These are phyloP conservation scores for Drosophila sp. DNA, from an alignment of 1,140 invertebrate genomes.

Conservation along the genomic window DNA sequence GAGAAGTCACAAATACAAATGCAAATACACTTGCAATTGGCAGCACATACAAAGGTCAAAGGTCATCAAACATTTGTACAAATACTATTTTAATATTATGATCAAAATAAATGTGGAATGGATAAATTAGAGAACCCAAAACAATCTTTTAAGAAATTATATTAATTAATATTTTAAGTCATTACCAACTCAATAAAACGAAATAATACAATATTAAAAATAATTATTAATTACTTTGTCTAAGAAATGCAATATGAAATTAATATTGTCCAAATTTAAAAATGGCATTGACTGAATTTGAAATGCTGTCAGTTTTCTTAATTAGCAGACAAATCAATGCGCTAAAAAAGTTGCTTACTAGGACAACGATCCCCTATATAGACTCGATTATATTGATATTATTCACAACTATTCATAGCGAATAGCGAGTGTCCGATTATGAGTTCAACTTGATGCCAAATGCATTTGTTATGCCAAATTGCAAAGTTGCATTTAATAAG, in stretches of 20 bases:
- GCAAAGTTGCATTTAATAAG: constrained; percentile 48
- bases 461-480: constrained; percentile 14
- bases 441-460: constrained; percentile 26
- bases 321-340: constrained; percentile 32
- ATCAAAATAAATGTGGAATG: no score
- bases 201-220: no score
- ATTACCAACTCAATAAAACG: no score
- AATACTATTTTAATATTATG: no score
- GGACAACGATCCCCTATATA: constrained; percentile 12
- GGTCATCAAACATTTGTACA: constrained; percentile 8
- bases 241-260: no score
- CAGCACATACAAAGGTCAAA: constrained; percentile 1
- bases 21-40: neutral
- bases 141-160: no score
- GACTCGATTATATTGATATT: neutral
- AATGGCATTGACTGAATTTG: constrained; percentile 14
- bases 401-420: neutral
- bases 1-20: constrained; percentile 2
- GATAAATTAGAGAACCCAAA: no score
- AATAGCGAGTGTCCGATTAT: constrained; percentile 18
- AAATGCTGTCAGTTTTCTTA: constrained; percentile 27
- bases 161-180: no score
- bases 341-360: constrained; percentile 28
- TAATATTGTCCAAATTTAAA: neutral
- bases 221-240: no score